Conservation (phyloP, 2,888 invertebrate genomes). For the Chalcosyrphus nemorum region DNA sequence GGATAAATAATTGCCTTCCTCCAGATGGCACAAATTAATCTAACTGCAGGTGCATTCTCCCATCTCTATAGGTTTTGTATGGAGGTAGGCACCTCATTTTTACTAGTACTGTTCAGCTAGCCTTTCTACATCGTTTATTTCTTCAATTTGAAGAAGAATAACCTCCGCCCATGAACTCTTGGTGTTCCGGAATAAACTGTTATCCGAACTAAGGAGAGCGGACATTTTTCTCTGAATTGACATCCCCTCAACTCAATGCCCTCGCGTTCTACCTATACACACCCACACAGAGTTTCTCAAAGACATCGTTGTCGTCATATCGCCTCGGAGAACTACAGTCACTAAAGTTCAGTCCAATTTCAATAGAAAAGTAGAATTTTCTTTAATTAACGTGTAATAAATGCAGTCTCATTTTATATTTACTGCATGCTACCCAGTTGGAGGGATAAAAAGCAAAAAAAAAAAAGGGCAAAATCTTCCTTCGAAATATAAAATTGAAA, state of each 20-base stretch:
- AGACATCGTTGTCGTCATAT: slow-evolving; percentile 4
- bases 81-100: slow-evolving; percentile 10
- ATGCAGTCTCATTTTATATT: slow-evolving; percentile 70
- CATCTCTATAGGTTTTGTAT: background rate
- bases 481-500: slow-evolving; percentile 52
- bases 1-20: slow-evolving; percentile 67
- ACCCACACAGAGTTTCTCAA: slow-evolving; percentile 8
- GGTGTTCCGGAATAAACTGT: slow-evolving; percentile 22
- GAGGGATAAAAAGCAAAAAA: slow-evolving; percentile 38
- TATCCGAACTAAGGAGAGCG: slow-evolving; percentile 46
- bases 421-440: slow-evolving; percentile 39
- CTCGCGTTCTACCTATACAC: slow-evolving; percentile 12
- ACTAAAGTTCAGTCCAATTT: slow-evolving; percentile 53
- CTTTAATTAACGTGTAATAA: slow-evolving; percentile 71
- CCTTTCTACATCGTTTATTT: slow-evolving; percentile 6
- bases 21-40: slow-evolving; percentile 45
- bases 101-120: slow-evolving; percentile 9
- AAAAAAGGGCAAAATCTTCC: slow-evolving; percentile 11
- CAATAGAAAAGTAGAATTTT: slow-evolving; percentile 38
- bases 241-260: slow-evolving; percentile 49
- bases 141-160: slow-evolving; percentile 49
- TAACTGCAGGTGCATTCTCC: slow-evolving; percentile 15
- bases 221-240: slow-evolving; percentile 55
- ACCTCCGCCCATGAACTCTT: slow-evolving; percentile 33
- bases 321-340: slow-evolving; percentile 20